Evolutionary conservation across 37 sponge, comb jelly and placozoan species (phyloP).

Genomic region (Mnemiopsis leidyi): DNA sequence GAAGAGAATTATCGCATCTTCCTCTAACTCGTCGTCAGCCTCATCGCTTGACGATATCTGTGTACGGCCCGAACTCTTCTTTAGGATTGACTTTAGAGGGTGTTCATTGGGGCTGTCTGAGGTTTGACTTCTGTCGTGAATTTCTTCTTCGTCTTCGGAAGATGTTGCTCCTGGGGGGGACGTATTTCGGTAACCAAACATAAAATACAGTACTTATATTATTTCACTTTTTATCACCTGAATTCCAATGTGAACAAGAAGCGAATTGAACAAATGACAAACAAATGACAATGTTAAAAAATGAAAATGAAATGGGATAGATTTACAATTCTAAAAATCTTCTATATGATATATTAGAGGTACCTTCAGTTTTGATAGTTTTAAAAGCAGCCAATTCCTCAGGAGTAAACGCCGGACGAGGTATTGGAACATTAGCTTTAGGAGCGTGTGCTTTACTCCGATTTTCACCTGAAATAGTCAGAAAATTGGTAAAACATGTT

Average conservation of each 20-base stretch:
- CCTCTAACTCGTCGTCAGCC: background rate
- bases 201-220: too few species aligned
- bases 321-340: background rate
- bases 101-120: too few species aligned
- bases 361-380: background rate
- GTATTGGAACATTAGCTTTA: background rate
- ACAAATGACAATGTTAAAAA: too few species aligned
- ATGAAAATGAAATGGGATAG: too few species aligned
- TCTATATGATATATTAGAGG: background rate
- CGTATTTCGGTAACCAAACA: too few species aligned
- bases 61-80: background rate
- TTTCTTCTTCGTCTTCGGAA: background rate
- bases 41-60: background rate
- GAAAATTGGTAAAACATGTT: background rate
- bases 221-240: too few species aligned
- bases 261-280: too few species aligned
- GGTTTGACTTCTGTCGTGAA: background rate
- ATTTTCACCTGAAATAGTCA: constrained; percentile 19
- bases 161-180: background rate
- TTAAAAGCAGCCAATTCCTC: background rate
- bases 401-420: constrained; percentile 7
- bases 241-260: too few species aligned
- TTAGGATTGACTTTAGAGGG: background rate
- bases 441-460: constrained; percentile 7
- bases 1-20: background rate